A percentile compares a stretch with the other conserved stretches of the same genome.
Conservation (phyloP, 2,888 invertebrate species). For the Dryococelus australis region DNA sequence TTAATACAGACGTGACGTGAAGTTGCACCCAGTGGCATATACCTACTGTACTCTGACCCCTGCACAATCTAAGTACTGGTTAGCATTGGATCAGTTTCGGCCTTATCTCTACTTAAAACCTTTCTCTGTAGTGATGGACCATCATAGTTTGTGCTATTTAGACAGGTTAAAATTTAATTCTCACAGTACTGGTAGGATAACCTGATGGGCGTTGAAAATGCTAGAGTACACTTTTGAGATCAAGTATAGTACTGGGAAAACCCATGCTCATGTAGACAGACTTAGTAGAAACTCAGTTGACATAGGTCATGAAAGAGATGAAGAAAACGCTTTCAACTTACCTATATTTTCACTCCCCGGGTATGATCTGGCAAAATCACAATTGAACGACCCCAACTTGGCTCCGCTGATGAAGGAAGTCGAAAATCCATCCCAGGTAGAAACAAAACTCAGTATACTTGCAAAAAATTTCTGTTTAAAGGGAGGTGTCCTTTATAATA, state of each 20-base stretch:
- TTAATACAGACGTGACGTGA: not conserved
- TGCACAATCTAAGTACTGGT: not conserved
- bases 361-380: not conserved
- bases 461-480: no score
- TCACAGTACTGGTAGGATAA: no score
- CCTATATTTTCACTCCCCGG: not conserved
- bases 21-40: not conserved
- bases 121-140: not conserved
- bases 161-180: no score
- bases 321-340: not conserved
- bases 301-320: not conserved
- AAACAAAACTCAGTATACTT: no score
- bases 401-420: no score
- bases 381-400: no score
- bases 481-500: no score
- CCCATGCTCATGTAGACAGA: not conserved
- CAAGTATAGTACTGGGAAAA: not conserved
- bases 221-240: not conserved
- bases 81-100: not conserved
- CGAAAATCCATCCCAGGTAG: no score
- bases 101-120: not conserved
- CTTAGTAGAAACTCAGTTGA: not conserved
- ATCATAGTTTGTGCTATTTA: not conserved
- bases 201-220: no score
- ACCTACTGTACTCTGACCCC: not conserved